Base-by-base conservation (phyloP, 2,797 vertebrate species). In the Parambassis ranga region DNA sequence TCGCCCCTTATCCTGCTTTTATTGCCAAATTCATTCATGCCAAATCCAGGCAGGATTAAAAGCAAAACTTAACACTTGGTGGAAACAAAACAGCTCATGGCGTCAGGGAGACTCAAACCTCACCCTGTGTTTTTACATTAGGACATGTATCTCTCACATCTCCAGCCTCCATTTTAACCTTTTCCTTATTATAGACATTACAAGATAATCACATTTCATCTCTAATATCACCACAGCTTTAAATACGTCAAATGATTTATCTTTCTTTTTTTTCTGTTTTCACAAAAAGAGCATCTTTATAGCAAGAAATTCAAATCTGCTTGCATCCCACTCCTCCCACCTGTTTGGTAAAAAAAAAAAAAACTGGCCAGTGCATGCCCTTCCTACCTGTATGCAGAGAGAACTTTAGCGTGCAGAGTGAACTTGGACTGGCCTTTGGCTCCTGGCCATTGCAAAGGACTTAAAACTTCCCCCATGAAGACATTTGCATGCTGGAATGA, bases 401-500 rank as follows among this genome's bases (percentile, higher is more conserved):
- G n/a, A n/a, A n/a, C n/a, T 31, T 32, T 19, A 55, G 13, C 43
- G 18, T 50, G 60, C 61, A 36, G 18, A 44, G 20, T 64, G 51
- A 64, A 63, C 62, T 74, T 38, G 31, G 13, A 43, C 55, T 43
- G 24, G 32, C 37, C 43, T 24, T 57, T 59, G 36, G 64, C 67
- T 73, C 27, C 6, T 66, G 49, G 69, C 42, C 31, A 23, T 47
- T 28, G 46, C 31, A 72, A 51, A 41, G 64, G 19, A 69, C 74
- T 69, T 48, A 63, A 62, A 77, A 30, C 23, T 59, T 13, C 41
- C 43, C 56, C 60, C 36, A 8, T 38, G n/a, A 23, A 48, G 53
- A 65, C 6, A 80, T 88, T 82, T 81, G 67, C 77, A 83, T 83
- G 32, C 47, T 27, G 56, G 83, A 35, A 68, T 62, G 27, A 72